Evolutionary conservation across 2,888 invertebrate species (phyloP).

Genomic region (Salpingus planirostris): DNA sequence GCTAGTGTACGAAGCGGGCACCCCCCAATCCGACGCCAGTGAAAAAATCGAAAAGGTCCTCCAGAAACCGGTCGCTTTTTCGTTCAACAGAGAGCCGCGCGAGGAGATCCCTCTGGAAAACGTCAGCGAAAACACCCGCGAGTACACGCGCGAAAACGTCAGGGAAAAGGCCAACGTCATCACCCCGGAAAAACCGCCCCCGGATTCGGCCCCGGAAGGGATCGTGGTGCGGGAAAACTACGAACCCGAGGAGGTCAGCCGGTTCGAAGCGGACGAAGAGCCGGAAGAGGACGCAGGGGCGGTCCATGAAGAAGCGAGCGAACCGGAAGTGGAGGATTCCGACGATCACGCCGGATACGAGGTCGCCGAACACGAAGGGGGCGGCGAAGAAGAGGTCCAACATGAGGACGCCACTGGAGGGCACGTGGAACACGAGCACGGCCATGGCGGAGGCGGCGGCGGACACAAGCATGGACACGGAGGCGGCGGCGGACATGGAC

Average conservation of each 20-base stretch:
- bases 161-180: too few relatives aligned
- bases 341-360: constrained; percentile 9
- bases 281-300: constrained; percentile 4
- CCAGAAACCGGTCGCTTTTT: constrained; percentile 29
- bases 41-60: constrained; percentile 32
- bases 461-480: constrained; percentile 12
- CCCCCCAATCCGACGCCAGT: constrained; percentile 22
- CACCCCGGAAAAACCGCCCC: too few relatives aligned
- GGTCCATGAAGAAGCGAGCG: too few relatives aligned
- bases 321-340: constrained; percentile 4
- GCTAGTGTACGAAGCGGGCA: constrained; percentile 18
- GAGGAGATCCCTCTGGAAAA: too few relatives aligned
- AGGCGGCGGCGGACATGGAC: constrained; percentile 10
- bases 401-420: constrained; percentile 10
- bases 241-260: constrained; percentile 3
- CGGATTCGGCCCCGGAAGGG: constrained; percentile 7
- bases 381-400: constrained; percentile 9
- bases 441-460: constrained; percentile 13
- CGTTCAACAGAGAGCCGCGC: constrained; percentile 22
- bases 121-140: too few relatives aligned
- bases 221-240: constrained; percentile 8
- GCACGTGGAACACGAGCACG: constrained; percentile 15
- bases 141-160: too few relatives aligned
- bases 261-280: constrained; percentile 7
- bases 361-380: constrained; percentile 13